Evolutionary conservation across 2,113 vertebrate species (phyloP).

Genomic region (Eurypyga helias): DNA sequence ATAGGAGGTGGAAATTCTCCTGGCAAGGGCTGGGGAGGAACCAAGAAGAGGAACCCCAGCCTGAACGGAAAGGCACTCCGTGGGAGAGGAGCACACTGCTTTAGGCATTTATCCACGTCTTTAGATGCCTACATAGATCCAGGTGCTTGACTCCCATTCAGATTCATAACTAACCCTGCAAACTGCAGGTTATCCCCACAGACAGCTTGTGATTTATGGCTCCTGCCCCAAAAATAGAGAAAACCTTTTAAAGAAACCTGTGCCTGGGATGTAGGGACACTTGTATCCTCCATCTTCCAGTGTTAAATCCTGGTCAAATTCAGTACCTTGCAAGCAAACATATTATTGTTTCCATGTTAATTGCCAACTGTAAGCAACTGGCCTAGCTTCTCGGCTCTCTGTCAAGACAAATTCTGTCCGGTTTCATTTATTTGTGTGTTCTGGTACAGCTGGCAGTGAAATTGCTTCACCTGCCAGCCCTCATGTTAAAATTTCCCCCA

Average conservation of each 20-base stretch:
- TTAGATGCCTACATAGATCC: background rate
- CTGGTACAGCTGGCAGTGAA: background rate
- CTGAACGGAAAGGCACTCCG: background rate
- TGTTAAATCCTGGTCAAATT: background rate
- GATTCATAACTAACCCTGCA: background rate
- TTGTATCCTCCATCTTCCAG: background rate
- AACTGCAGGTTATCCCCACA: background rate
- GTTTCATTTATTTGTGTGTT: conserved; percentile 20
- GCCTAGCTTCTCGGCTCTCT: background rate
- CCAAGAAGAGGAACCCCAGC: background rate
- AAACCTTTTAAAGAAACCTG: background rate
- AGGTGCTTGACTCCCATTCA: background rate
- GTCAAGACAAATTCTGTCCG: conserved; percentile 31
- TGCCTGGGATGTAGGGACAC: background rate
- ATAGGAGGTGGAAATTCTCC: background rate
- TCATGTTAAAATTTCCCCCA: background rate
- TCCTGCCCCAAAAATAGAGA: background rate
- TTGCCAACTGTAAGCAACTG: background rate
- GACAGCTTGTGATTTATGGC: background rate
- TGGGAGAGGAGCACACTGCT: background rate
- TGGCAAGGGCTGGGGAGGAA: background rate
- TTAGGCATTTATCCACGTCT: background rate
- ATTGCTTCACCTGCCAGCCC: background rate
- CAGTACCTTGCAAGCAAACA: background rate
- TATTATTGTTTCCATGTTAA: background rate